Percentiles rank a stretch among this genome's conserved stretches.
These are phyloP conservation scores for Coptodon rendalli DNA, from an alignment of 2,113 vertebrate species.

Conservation along the genomic window DNA sequence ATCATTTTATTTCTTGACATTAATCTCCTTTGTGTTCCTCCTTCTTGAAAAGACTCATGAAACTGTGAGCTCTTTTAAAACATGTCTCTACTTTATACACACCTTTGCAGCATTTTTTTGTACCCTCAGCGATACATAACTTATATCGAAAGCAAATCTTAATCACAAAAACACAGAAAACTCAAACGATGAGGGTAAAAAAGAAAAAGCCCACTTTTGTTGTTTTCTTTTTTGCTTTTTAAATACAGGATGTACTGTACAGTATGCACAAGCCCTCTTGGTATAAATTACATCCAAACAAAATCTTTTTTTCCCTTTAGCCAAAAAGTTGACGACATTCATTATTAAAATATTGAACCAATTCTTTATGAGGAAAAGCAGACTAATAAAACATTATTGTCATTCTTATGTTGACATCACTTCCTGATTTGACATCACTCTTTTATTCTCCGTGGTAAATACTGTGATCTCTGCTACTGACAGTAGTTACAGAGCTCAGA, in stretches of 20 bases:
- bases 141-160: slow-evolving; percentile 33
- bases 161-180: slow-evolving; percentile 44
- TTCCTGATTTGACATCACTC: slow-evolving; percentile 47
- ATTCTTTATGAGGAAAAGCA: background rate
- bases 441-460: background rate
- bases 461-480: background rate
- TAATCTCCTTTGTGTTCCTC: background rate
- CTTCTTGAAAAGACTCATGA: background rate
- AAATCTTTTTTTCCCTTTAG: background rate
- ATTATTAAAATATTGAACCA: slow-evolving; percentile 27
- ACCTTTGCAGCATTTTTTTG: background rate
- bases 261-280: slow-evolving; percentile 32
- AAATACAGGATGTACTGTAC: slow-evolving; percentile 8
- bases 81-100: slow-evolving; percentile 44
- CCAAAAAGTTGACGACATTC: slow-evolving; percentile 30
- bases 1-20: background rate
- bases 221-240: background rate
- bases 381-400: background rate
- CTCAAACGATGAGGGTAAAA: slow-evolving; percentile 19
- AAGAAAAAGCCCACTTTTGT: slow-evolving; percentile 12
- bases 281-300: slow-evolving; percentile 25
- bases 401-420: slow-evolving; percentile 34
- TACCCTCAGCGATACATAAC: slow-evolving; percentile 8
- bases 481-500: slow-evolving; percentile 10
- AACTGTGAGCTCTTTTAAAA: slow-evolving; percentile 6